These are phyloP conservation scores for Hipposideros armiger DNA, from an alignment of 2,113 vertebrate species.

Conservation along the genomic window DNA sequence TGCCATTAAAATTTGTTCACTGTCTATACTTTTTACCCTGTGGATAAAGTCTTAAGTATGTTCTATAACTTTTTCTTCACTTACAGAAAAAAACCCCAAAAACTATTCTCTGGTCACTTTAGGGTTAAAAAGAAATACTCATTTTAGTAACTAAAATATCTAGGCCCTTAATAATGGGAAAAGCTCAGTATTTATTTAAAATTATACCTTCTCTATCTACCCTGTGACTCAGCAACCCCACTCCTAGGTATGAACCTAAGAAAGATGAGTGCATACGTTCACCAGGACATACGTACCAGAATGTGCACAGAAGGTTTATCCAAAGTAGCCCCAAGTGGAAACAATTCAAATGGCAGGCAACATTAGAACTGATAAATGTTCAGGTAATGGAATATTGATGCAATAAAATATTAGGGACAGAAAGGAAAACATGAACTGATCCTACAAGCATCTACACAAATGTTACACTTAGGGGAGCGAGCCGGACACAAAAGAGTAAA, in stretches of 20 bases:
- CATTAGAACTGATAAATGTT: neutral
- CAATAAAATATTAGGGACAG: constrained; percentile 2
- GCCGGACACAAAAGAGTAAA: neutral
- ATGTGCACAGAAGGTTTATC: neutral
- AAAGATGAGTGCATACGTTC: neutral
- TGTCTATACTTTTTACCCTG: neutral
- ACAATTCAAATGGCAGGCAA: constrained; percentile 12
- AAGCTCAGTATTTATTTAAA: constrained; percentile 9
- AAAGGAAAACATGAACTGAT: neutral
- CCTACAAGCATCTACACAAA: neutral
- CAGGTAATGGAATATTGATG: neutral
- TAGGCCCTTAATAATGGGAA: neutral
- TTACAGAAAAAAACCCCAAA: neutral
- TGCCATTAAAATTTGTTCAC: neutral
- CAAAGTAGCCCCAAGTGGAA: neutral
- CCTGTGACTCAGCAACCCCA: neutral
- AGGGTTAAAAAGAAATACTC: neutral
- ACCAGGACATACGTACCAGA: neutral
- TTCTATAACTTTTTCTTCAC: constrained; percentile 10
- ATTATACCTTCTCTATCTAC: neutral
- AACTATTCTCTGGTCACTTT: neutral
- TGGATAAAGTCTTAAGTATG: neutral
- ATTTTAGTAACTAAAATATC: neutral
- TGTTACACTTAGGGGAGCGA: neutral
- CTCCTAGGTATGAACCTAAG: neutral